Base-by-base conservation (phyloP, 92 coral and sea anemone genomes). In the Paragorgia papillata region DNA sequence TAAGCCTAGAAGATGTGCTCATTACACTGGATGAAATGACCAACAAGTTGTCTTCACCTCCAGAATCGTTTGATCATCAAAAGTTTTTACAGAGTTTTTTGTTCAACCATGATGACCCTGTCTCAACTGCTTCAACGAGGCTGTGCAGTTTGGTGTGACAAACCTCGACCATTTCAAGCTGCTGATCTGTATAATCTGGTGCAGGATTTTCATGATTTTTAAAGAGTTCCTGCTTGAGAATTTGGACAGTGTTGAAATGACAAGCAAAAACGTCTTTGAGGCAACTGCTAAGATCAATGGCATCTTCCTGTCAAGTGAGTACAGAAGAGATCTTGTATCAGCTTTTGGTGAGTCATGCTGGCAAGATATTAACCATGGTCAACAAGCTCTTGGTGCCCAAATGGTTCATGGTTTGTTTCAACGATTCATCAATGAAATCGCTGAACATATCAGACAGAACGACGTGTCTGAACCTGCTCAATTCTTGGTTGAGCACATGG, bases 401-500 rank as follows among this genome's bases (percentile, higher is more conserved):
- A 39, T 66, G 3, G 54, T 66, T 21, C 56, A 39, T 66, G 54
- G 56, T 7, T 39, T 66, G 14, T 43, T 1, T 41, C 73, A 66
- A 21, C 54, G 34, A 30, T 66, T 39, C 56, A 41, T 43, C 26
- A 66, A 39, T 39, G 54, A 66, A 27, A 18, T 66, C 18, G 73
- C 73, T n/a, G 30, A 66, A 66, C 29, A 20, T 10, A 66, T 66
- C 20, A 43, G 73, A 18, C 12, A 20, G 18, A 28, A 29, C 9
- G 40, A 62, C 15, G 65, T 55, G 64, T 27, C 79, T 24, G 44
- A 51, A 37, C 63, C 79, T 27, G 26, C 55, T 31, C 63, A 61
- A 12, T 74, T 74, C 34, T n/a, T 26, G 18, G 79, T 74, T 53
- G 79, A 30, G n/a, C 28, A 34, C 27, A 74, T 74, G 66, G 49